Evolutionary conservation across 2,113 vertebrate species (phyloP), one percentile per base, ranked within the genome.

Genomic region (Tonatia bakeri): DNA sequence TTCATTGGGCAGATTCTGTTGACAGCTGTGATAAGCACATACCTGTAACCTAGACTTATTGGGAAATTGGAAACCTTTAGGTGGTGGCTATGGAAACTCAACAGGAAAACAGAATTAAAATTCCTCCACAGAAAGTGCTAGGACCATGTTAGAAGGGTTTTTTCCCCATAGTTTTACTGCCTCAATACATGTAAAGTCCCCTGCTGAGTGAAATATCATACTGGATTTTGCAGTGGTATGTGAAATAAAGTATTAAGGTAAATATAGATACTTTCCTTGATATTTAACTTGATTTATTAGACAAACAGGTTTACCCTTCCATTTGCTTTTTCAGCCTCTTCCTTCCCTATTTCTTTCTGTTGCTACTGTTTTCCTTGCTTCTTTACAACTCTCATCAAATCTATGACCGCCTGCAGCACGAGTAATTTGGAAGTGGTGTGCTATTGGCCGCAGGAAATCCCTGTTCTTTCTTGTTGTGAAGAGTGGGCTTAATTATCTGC

Each of bases 181-280:
- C 52, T 84, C 83, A 31, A 45, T 93, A 80, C 70, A 87, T 92
- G 76, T 75, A 15, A 77, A 47, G 28, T 93, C 76, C 11, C 31
- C 31, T 94, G 79, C 45, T 15, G 54, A 89, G 79, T 64, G 38
- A 86, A 86, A 91, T 26, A 79, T 43, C 20, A 81, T 43, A n/a
- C 3, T 91, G 12, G 36, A 83, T 73, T 83, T 90, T 91, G 36
- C 36, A 89, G 28, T 82, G 52, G 45, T 96, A 33, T 28, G 10
- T 75, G 33, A 86, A 96, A 20, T 83, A 76, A 88, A 69, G 93
- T 76, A 38, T 80, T 75, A 96, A 93, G 45, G 45, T 76, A 59
- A 36, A 36, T 87, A 43, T 14, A 65, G 47, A 80, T 87, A 80
- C 72, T 94, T 87, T 87, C 33, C 69, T 87, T 83, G 56, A 72